A percentile compares a stretch with the other conserved stretches of the same genome.
These are phyloP conservation scores for Bradypodion ventrale DNA, from an alignment of 2,797 vertebrate species.

Conservation along the genomic window DNA sequence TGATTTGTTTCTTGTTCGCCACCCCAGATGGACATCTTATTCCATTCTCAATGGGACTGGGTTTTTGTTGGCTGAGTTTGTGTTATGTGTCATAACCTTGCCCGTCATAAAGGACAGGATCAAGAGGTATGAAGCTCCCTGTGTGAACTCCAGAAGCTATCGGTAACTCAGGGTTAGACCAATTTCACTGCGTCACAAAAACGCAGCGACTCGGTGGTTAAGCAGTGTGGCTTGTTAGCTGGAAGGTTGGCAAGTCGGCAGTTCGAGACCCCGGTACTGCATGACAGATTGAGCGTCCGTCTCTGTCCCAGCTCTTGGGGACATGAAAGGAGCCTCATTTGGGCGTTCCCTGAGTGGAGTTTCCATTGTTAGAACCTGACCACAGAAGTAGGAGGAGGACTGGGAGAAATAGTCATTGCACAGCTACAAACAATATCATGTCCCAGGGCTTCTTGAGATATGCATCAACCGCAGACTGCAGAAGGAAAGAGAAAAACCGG, in stretches of 20 bases:
- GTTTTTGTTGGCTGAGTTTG: slow-evolving; percentile 72
- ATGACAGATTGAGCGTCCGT: too few relatives aligned
- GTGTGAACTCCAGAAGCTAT: background rate
- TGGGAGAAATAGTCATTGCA: background rate
- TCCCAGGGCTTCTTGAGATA: slow-evolving; percentile 3
- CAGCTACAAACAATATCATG: background rate
- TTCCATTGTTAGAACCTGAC: slow-evolving; percentile 24
- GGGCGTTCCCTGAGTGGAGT: too few relatives aligned
- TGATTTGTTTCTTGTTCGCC: slow-evolving; percentile 75
- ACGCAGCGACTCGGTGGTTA: too few relatives aligned
- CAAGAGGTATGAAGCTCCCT: background rate
- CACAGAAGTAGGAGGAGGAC: background rate
- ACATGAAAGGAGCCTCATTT: too few relatives aligned
- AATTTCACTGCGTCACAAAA: too few relatives aligned
- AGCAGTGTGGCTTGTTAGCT: too few relatives aligned
- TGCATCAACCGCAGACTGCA: background rate
- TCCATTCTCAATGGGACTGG: slow-evolving; percentile 79
- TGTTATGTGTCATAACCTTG: slow-evolving; percentile 74
- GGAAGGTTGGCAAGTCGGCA: too few relatives aligned
- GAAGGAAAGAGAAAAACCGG: slow-evolving; percentile 47
- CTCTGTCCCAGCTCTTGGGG: too few relatives aligned
- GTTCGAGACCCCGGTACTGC: too few relatives aligned
- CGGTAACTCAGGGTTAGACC: too few relatives aligned
- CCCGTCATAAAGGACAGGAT: slow-evolving; percentile 72
- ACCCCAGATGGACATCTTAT: slow-evolving; percentile 87